Percentiles rank a stretch among this genome's conserved stretches.
These are phyloP conservation scores for Embidobia sp. DNA, from an alignment of 2,888 invertebrate genomes.

Conservation along the genomic window DNA sequence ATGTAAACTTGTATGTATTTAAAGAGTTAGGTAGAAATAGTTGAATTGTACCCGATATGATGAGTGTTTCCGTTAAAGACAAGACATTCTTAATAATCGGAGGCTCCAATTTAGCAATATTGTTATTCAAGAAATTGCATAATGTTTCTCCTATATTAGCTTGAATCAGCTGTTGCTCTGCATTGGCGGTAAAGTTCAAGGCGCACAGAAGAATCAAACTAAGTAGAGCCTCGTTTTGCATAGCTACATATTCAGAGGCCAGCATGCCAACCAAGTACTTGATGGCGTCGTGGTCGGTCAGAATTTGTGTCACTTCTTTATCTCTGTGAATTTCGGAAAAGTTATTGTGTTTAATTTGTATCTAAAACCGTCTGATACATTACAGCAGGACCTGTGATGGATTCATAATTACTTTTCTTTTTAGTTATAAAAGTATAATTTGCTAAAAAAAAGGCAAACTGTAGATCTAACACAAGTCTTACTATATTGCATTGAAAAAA, in stretches of 20 bases:
- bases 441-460: no score
- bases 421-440: no score
- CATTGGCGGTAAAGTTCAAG: conserved; percentile 74
- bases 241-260: conserved; percentile 90
- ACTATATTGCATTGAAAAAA: no score
- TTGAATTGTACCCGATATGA: conserved; percentile 81
- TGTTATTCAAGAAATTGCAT: conserved; percentile 82
- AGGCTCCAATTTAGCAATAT: conserved; percentile 82
- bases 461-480: no score
- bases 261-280: conserved; percentile 91
- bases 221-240: conserved; percentile 92
- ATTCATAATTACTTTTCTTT: no score
- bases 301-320: conserved; percentile 80
- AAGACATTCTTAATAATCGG: conserved; percentile 83
- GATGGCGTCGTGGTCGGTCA: conserved; percentile 85
- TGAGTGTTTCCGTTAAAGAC: conserved; percentile 82
- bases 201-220: conserved; percentile 86
- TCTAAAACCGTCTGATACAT: no score
- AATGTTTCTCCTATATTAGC: conserved; percentile 83
- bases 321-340: conserved; percentile 77
- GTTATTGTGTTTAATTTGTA: no score
- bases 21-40: no score
- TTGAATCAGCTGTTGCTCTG: conserved; percentile 78
- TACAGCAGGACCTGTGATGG: no score
- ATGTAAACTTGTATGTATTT: no score